These are phyloP conservation scores for Phalacrocorax pelagicus DNA, from an alignment of 2,113 vertebrate genomes.

Conservation along the genomic window DNA sequence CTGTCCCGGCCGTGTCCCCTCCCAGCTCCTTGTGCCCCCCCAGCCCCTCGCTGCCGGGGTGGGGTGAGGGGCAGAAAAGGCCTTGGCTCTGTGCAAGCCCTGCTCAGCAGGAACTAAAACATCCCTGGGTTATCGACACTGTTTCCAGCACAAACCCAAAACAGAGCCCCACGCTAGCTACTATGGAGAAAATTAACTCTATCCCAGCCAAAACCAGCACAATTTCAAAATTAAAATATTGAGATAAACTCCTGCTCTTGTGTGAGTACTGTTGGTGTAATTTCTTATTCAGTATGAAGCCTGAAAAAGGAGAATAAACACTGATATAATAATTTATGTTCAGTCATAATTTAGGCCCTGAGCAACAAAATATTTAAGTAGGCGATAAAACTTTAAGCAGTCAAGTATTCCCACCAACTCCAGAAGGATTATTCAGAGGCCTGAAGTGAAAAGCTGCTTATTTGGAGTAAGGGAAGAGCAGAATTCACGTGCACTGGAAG, in stretches of 20 bases:
- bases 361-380: neutral
- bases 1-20: no score
- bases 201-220: no score
- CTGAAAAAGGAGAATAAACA: neutral
- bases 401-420: neutral
- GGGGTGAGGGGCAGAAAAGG: no score
- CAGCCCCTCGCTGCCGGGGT: no score
- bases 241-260: neutral
- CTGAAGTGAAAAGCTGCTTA: neutral
- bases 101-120: no score
- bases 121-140: no score
- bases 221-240: slow-evolving; percentile 9
- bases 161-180: no score
- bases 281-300: neutral
- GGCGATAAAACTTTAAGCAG: neutral
- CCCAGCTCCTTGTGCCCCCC: no score
- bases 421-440: neutral
- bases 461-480: neutral
- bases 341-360: neutral
- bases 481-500: neutral
- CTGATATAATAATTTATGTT: neutral
- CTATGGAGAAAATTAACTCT: no score
- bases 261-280: neutral
- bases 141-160: no score
- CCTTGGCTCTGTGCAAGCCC: no score